Percentiles rank a stretch among this genome's conserved stretches.
phyloP scores from a whole-genome alignment of 2,888 invertebrate species.

The Drosophila dives region DNA sequence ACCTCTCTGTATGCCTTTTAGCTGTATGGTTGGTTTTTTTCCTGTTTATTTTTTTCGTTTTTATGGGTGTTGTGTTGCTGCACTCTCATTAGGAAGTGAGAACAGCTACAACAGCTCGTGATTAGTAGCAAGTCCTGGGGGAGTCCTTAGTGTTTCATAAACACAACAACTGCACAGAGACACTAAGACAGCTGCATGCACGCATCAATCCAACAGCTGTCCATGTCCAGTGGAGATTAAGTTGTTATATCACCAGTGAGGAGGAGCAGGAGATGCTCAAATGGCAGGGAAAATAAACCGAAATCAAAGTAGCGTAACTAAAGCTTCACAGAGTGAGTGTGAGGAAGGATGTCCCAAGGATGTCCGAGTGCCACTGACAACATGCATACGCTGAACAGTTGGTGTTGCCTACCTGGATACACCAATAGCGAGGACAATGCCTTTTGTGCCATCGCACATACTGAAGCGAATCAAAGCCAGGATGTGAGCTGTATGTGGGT shows the following conservation, averaged over 20 bases:
- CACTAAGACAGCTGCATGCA: conserved; percentile 55
- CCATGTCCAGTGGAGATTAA: conserved; percentile 60
- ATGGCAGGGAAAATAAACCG: conserved; percentile 46
- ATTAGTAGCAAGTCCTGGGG: conserved; percentile 67
- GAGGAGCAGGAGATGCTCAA: conserved; percentile 11
- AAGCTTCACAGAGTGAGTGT: conserved; percentile 51
- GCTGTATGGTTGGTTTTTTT: background rate
- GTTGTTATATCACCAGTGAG: conserved; percentile 42
- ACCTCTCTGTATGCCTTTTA: background rate
- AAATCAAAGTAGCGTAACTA: conserved; percentile 78
- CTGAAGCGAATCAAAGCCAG: conserved; percentile 57
- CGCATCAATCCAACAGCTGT: conserved; percentile 45
- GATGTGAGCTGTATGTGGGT: conserved; percentile 48
- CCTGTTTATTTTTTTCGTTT: conserved; percentile 11
- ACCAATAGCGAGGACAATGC: conserved; percentile 52
- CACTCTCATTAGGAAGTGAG: conserved; percentile 77
- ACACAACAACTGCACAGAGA: conserved; percentile 41
- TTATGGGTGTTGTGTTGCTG: conserved; percentile 70
- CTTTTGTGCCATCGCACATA: conserved; percentile 43
- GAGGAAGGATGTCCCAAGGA: conserved; percentile 44
- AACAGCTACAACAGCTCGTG: conserved; percentile 56
- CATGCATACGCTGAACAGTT: conserved; percentile 40
- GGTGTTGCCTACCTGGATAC: conserved; percentile 54
- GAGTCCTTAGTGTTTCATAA: conserved; percentile 50
- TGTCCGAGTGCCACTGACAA: conserved; percentile 43